Base-by-base conservation (phyloP, 2,888 invertebrate species). In the Endotricha flammealis region DNA sequence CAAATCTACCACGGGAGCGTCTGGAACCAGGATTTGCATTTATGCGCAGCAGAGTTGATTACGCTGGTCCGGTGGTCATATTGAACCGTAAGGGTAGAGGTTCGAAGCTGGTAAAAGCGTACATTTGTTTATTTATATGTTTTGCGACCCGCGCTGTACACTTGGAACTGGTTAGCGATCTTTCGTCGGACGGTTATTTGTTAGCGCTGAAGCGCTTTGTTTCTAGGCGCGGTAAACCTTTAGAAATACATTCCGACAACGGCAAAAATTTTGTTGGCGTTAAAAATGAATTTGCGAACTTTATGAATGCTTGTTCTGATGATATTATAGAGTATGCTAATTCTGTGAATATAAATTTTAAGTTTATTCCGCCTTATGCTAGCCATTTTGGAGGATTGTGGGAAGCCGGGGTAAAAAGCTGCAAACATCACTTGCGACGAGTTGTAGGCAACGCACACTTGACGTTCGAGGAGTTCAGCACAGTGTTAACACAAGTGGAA, bases 61-160 rank as follows among this genome's bases (percentile, higher is more conserved):
- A 50, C 17, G 48, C 47, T 0, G 53, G 53, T 0, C 53, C 52
- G n/a, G 38, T 52, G n/a, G 14, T 41, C 12, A 39, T 42, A 11
- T 14, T 44, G 1, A 46, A 48, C 28, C 25, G 35, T 0, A 32
- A 36, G 12, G 39, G 41, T 1, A 20, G 44, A 14, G 36, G 33
- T 8, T n/a, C 22, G 5, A 41, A 6, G 24, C 38, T 10, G 29
- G 32, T 27, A 3, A 36, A n/a, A n/a, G n/a, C n/a, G n/a, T n/a
- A n/a, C n/a, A n/a, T n/a, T n/a, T n/a, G n/a, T n/a, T n/a, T n/a
- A 12, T 40, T 40, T 25, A 16, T 40, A 3, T 40, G 40, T 29
- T 32, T 40, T 11, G 12, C 12, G 1, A 33, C 32, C 5, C 16
- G 22, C 1, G 36, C 36, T 3, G 8, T 39, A 9, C 36, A 36